Evolutionary conservation across 2,888 invertebrate genomes (phyloP).

Genomic region (Drosophila colorata): DNA sequence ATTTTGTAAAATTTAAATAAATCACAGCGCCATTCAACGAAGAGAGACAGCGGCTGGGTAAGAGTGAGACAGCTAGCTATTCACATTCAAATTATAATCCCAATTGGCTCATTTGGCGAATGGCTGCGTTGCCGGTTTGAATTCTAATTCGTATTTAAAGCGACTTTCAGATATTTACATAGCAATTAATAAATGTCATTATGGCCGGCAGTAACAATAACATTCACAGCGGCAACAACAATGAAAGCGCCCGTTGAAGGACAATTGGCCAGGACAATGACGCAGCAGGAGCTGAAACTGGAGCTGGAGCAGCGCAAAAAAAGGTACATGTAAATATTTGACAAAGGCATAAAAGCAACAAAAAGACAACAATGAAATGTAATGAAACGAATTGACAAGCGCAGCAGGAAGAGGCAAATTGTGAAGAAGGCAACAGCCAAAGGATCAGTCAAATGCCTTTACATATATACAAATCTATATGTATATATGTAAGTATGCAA

Average conservation of each 20-base stretch:
- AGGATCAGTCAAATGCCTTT: conserved; percentile 19
- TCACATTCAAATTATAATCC: conserved; percentile 15
- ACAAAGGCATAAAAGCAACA: conserved; percentile 62
- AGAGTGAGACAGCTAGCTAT: neutral
- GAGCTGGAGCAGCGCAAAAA: conserved; percentile 21
- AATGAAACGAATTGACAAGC: conserved; percentile 76
- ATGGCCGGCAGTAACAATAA: conserved; percentile 45
- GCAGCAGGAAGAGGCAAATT: conserved; percentile 42
- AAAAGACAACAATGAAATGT: conserved; percentile 70
- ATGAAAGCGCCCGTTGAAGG: conserved; percentile 11
- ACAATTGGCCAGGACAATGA: conserved; percentile 37
- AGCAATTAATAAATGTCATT: conserved; percentile 75
- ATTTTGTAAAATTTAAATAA: conserved; percentile 1
- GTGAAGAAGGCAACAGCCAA: conserved; percentile 16
- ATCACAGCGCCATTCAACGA: conserved; percentile 1
- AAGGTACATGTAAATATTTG: conserved; percentile 74
- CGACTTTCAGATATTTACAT: conserved; percentile 58
- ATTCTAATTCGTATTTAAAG: conserved; percentile 56
- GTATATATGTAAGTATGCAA: neutral
- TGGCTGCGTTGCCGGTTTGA: conserved; percentile 25
- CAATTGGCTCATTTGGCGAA: conserved; percentile 34
- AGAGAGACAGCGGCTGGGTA: too few relatives aligned
- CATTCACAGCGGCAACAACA: conserved; percentile 29
- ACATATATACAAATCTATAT: neutral
- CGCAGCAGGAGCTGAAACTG: conserved; percentile 30